Evolutionary conservation across 1,140 invertebrate genomes (phyloP), one percentile per base, ranked within the genome.

Genomic region (Euura saliciscinereae): DNA sequence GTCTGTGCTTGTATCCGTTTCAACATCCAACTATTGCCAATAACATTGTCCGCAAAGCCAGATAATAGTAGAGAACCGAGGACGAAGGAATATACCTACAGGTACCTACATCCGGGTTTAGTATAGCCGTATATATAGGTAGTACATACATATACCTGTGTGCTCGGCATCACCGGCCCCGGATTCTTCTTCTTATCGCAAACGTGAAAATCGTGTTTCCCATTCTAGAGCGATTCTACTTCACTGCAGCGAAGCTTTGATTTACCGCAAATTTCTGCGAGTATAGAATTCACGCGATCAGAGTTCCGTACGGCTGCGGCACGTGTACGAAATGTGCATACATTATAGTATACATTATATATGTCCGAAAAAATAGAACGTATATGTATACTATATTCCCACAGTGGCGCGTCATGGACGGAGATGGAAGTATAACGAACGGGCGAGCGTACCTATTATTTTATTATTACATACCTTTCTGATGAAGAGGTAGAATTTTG

Each of bases 401-500:
- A 43, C 8, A 28, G 0, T 28, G 28, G 28, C 28, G 28, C 28
- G 28, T 28, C 28, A 28, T 28, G 0, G 28, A 28, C 28, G 28
- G 28, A 28, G 28, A 28, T 1, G 28, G 28, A 28, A 28, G 28
- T 28, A 28, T 28, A 28, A 28, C 0, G 28, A 28, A 28, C 28
- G 1, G 28, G 28, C 28, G 28, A 0, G 28, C 28, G 28, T 28
- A 28, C 28, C 28, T 28, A 28, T 28, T 28, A 28, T 1, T 28
- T 1, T 28, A 28, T 28, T 28, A 28, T 1, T 28, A 51, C 69
- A 8, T 28, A 83, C 83, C 82, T 83, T 84, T 83, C 78, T 82
- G 82, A 79, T 78, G 78, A 82, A 84, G 77, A 75, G 81, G 78
- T 77, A 82, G 69, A 82, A 83, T 81, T 78, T 84, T 84, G 78